These are phyloP conservation scores for Drosophila anomelani DNA, from an alignment of 2,888 invertebrate genomes.

Conservation along the genomic window DNA sequence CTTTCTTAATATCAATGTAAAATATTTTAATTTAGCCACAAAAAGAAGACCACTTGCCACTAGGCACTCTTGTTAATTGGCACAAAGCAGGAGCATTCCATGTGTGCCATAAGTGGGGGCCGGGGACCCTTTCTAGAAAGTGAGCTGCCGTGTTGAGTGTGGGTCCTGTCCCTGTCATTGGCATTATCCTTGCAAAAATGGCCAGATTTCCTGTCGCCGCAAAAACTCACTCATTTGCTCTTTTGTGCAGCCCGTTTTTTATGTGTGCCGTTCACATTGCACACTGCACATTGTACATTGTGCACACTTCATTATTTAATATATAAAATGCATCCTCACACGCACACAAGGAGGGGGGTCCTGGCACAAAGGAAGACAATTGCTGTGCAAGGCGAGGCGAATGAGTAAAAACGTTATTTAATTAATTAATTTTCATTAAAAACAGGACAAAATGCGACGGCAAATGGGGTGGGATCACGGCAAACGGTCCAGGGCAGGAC, in stretches of 20 bases:
- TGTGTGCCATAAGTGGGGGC: neutral
- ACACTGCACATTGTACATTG: conserved; percentile 15
- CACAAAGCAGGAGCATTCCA: neutral
- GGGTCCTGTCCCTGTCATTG: neutral
- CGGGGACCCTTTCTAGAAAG: neutral
- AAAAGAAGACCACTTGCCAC: neutral
- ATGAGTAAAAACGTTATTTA: conserved; percentile 70
- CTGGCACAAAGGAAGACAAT: conserved; percentile 23
- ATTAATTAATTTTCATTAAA: conserved; percentile 78
- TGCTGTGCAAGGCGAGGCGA: conserved; percentile 49
- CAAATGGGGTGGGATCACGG: conserved; percentile 32
- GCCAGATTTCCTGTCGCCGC: conserved; percentile 10
- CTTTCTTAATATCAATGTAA: neutral
- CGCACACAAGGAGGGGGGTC: neutral
- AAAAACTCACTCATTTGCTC: conserved; percentile 5
- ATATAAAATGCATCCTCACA: conserved; percentile 50
- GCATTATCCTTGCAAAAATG: conserved; percentile 6
- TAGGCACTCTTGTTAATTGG: neutral
- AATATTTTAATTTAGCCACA: neutral
- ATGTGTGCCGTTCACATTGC: neutral
- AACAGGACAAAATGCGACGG: conserved; percentile 62
- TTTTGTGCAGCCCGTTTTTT: conserved; percentile 8
- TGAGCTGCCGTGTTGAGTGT: neutral
- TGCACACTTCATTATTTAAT: conserved; percentile 48
- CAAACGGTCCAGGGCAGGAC: neutral